Evolutionary conservation across 2,113 vertebrate species (phyloP), one percentile per base, ranked within the genome.

Genomic region (Rhynchopsitta pachyrhyncha): DNA sequence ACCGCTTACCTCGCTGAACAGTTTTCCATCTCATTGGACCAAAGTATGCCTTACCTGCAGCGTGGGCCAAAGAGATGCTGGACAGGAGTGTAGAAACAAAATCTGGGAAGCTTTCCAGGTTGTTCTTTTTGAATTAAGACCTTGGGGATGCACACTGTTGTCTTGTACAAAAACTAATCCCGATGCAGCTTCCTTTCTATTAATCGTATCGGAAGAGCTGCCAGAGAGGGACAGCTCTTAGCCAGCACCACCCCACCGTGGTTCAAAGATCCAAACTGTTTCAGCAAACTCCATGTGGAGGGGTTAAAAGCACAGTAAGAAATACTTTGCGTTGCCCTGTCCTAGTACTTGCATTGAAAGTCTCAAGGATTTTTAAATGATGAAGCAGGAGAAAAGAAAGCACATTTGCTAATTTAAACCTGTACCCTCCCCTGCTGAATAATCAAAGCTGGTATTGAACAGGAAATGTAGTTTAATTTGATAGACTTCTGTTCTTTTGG

Each of bases 301-400:
- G 93, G 73, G 79, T 96, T 93, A 89, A 90, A 95, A 94, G 74
- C 86, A 85, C 59, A 18, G 66, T 79, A 73, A 91, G 89, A 70
- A 46, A 44, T 74, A 84, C 70, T 85, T 71, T 82, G 37, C 73
- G 47, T 50, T 79, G 57, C 37, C 47, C 41, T 84, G 52, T 86
- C 57, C 69, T 89, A 39, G 25, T 46, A 76, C 67, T 81, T 85
- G 59, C n/a, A 44, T 84, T 95, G 62, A 69, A 95, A 92, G 53
- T 95, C 80, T 93, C 91, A 92, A 88, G 80, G 86, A 93, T 59
- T 94, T 88, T 86, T 73, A 91, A 91, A 71, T 67, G 74, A 39
- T 87, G 66, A 84, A 93, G 52, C 59, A 79, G 60, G 49, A 83
- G 79, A 64, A 88, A 88, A 93, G 55, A 82, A 94, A 88, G 35